Percentiles rank a stretch among this genome's conserved stretches.
phyloP scores from a whole-genome alignment of 2,888 invertebrate species.

The Lithophane leautieri region DNA sequence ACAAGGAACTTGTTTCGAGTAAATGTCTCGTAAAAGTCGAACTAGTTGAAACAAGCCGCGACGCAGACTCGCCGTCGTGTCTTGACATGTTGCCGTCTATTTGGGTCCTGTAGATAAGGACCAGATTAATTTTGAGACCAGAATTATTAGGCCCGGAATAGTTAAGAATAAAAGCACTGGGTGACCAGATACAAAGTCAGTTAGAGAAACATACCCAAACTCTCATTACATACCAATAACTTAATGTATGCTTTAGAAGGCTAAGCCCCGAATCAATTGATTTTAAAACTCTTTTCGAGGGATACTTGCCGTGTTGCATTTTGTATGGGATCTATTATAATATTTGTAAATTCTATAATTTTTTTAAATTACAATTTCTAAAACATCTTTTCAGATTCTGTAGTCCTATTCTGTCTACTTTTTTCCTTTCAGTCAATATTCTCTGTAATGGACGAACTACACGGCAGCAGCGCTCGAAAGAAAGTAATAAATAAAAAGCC shows the following conservation, averaged over 20 bases:
- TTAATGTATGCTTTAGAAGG: background rate
- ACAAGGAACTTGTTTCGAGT: conserved; percentile 42
- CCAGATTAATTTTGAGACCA: background rate
- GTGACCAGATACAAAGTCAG: background rate
- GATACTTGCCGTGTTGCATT: too few species aligned
- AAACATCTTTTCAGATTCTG: background rate
- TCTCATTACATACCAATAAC: background rate
- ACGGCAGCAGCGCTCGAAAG: background rate
- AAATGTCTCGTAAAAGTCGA: conserved; percentile 49
- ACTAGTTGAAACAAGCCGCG: conserved; percentile 50
- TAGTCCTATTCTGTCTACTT: background rate
- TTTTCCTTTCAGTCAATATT: background rate
- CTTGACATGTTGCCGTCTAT: conserved; percentile 36
- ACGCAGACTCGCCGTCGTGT: conserved; percentile 4
- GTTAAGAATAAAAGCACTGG: background rate
- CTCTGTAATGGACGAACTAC: background rate
- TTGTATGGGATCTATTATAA: too few species aligned
- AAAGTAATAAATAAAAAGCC: conserved; percentile 37
- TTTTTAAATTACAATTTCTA: too few species aligned
- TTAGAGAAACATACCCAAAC: background rate
- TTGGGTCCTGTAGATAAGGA: conserved; percentile 17
- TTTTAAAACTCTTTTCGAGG: background rate
- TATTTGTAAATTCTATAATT: too few species aligned
- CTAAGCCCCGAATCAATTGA: background rate
- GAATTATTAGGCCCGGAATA: background rate